Conservation (phyloP, 1,140 invertebrate genomes). For the Gryon sp. region DNA sequence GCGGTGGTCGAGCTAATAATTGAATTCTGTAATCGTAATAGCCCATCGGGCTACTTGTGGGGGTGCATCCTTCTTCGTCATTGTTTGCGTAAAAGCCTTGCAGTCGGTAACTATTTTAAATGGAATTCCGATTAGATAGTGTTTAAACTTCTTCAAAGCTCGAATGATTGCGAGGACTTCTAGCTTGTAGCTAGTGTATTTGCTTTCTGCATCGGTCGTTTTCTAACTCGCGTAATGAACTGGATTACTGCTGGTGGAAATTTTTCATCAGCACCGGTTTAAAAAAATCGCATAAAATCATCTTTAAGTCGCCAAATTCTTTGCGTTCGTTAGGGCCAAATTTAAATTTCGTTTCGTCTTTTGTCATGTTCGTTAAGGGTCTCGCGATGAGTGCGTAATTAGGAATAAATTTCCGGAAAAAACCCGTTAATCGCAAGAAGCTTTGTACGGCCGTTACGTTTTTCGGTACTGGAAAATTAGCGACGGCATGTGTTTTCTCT, state of each 20-base stretch:
- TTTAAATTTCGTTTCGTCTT: not conserved
- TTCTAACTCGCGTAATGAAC: constrained; percentile 8
- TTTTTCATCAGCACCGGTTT: constrained; percentile 6
- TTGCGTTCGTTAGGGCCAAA: not conserved
- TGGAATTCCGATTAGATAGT: not conserved
- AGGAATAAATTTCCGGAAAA: not conserved
- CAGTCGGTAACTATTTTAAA: constrained; percentile 64
- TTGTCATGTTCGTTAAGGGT: constrained; percentile 7
- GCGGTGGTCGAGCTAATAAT: constrained; percentile 68
- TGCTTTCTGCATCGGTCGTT: not conserved
- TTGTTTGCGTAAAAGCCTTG: constrained; percentile 33
- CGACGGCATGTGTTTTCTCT: constrained; percentile 1
- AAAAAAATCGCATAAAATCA: not conserved
- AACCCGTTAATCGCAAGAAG: constrained; percentile 6
- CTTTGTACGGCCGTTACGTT: constrained; percentile 2
- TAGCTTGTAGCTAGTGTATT: constrained; percentile 7
- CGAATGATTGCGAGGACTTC: not conserved
- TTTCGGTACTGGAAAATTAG: constrained; percentile 1
- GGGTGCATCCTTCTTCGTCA: constrained; percentile 42
- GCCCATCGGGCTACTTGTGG: constrained; percentile 67
- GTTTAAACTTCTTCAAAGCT: constrained; percentile 2
- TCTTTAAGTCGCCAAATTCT: constrained; percentile 1
- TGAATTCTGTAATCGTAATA: constrained; percentile 66
- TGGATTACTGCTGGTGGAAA: too few relatives aligned
- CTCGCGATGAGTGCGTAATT: not conserved